phyloP scores from a whole-genome alignment of 2,113 vertebrate genomes.

The Callocephalon fimbriatum region DNA sequence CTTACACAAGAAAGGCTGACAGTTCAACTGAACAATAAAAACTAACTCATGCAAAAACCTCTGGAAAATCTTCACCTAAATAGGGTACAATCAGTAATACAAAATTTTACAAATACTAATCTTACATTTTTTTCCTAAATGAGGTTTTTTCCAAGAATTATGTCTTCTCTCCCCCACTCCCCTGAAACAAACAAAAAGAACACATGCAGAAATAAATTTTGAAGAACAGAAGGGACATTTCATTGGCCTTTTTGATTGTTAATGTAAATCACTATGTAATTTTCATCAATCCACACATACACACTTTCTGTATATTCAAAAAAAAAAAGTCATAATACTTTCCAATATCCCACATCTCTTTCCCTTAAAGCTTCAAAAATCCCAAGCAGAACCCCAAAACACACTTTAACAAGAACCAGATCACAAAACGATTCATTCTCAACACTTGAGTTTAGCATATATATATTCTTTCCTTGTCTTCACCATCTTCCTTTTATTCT shows the following conservation, averaged over 20 bases:
- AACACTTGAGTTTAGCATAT: background rate
- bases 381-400: background rate
- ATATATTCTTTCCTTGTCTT: background rate
- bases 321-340: background rate
- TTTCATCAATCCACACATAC: background rate
- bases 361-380: background rate
- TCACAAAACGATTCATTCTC: background rate
- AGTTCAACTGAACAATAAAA: background rate
- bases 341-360: background rate
- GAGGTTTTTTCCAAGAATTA: background rate
- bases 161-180: background rate
- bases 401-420: background rate
- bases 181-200: background rate
- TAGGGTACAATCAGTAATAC: background rate
- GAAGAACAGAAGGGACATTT: background rate
- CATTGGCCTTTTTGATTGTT: background rate
- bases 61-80: background rate
- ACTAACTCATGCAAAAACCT: background rate
- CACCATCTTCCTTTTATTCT: background rate
- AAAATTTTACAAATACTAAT: background rate
- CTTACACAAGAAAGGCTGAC: background rate
- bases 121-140: background rate
- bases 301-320: background rate
- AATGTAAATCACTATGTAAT: conserved; percentile 28
- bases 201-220: background rate